Percentiles rank a stretch among this genome's conserved stretches.
These are phyloP conservation scores for Keiferia lycopersicella DNA, from an alignment of 2,888 invertebrate species.

Conservation along the genomic window DNA sequence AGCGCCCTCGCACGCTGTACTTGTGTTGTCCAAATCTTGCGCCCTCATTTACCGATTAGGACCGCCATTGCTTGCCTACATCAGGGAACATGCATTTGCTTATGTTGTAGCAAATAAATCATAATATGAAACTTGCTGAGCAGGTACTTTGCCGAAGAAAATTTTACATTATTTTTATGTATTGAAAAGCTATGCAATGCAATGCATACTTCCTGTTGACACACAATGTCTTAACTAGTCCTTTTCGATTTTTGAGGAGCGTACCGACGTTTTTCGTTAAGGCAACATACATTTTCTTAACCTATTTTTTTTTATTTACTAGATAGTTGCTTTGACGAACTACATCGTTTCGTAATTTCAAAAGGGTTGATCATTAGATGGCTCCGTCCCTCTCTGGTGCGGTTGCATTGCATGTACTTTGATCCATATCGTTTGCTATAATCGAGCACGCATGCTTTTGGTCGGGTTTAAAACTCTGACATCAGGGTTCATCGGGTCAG, in stretches of 20 bases:
- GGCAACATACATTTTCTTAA: constrained; percentile 25
- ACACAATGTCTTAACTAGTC: not conserved
- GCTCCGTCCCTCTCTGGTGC: constrained; percentile 60
- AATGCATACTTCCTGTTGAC: not conserved
- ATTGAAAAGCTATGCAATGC: not conserved
- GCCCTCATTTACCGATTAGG: not conserved
- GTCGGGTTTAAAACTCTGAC: not conserved
- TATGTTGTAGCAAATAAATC: too few relatives aligned
- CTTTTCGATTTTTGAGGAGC: constrained; percentile 17
- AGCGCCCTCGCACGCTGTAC: constrained; percentile 71
- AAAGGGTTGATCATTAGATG: constrained; percentile 80
- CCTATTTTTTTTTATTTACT: not conserved
- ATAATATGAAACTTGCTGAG: too few relatives aligned
- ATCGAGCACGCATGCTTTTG: constrained; percentile 16
- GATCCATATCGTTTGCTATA: constrained; percentile 37
- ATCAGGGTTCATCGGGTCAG: too few relatives aligned
- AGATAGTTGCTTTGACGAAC: constrained; percentile 52
- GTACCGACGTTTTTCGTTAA: constrained; percentile 30
- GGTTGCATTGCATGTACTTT: constrained; percentile 67
- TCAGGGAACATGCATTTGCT: too few relatives aligned
- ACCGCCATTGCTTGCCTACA: not conserved
- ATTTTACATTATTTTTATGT: not conserved
- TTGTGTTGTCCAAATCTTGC: constrained; percentile 54
- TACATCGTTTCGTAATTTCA: constrained; percentile 71
- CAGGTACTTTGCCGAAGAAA: too few relatives aligned